A percentile compares a stretch with the other conserved stretches of the same genome.
Conservation (phyloP, 1,140 invertebrate species). For the Caenorhabditis briggsae region DNA sequence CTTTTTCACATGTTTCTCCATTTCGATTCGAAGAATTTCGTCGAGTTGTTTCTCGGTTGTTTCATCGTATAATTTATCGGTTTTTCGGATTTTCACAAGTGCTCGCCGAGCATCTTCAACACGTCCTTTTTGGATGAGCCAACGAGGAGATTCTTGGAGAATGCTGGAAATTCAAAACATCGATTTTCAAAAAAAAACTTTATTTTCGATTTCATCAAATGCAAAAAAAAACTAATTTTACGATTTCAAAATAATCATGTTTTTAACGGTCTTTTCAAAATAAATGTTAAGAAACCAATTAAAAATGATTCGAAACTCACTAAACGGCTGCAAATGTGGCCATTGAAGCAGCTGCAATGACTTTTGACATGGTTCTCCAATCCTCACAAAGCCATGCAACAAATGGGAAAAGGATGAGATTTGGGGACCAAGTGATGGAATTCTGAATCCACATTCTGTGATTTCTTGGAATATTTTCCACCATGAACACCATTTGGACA, state of each 20-base stretch:
- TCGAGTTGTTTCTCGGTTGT: slow-evolving; percentile 17
- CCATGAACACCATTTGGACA: slow-evolving; percentile 65
- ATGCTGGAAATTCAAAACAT: no score
- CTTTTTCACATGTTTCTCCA: slow-evolving; percentile 21
- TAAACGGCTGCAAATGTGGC: not conserved
- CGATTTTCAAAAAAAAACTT: no score
- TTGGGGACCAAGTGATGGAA: slow-evolving; percentile 67
- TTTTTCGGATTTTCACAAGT: slow-evolving; percentile 47
- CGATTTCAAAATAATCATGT: no score
- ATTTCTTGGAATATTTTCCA: slow-evolving; percentile 65
- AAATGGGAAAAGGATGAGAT: slow-evolving; percentile 56
- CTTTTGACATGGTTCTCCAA: slow-evolving; percentile 58
- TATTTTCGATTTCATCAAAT: slow-evolving; percentile 30
- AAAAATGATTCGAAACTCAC: slow-evolving; percentile 20
- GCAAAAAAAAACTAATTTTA: not conserved
- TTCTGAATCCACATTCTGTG: slow-evolving; percentile 69
- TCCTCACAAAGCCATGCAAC: slow-evolving; percentile 58
- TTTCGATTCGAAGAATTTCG: slow-evolving; percentile 29
- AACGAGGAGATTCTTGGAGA: slow-evolving; percentile 51
- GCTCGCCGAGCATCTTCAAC: not conserved
- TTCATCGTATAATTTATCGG: not conserved
- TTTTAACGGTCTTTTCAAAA: no score
- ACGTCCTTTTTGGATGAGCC: slow-evolving; percentile 55
- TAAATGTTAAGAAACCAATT: no score
- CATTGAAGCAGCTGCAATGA: slow-evolving; percentile 48